phyloP scores from a whole-genome alignment of 2,888 invertebrate species.

The Norana najaformis region DNA sequence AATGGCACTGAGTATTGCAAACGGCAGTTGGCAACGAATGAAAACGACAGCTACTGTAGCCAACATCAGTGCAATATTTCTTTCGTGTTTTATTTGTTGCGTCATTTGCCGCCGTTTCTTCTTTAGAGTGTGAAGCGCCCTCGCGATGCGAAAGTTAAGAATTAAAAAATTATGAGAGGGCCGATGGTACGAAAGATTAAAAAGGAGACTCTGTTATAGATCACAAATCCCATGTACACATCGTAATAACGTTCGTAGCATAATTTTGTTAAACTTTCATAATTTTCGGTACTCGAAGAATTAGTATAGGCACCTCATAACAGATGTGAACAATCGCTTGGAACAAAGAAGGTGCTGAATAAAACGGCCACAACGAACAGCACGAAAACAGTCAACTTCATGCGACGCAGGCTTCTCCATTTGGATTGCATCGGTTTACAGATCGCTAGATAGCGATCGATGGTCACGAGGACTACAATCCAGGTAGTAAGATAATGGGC shows the following conservation, averaged over 20 bases:
- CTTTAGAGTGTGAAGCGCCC: neutral
- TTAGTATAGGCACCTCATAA: neutral
- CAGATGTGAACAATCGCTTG: neutral
- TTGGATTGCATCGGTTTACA: neutral
- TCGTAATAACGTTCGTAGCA: neutral
- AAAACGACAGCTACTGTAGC: neutral
- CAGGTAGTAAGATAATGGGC: neutral
- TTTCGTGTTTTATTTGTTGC: neutral
- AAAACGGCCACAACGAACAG: too few relatives aligned
- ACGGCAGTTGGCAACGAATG: neutral
- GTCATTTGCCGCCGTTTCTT: neutral
- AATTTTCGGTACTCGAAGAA: neutral
- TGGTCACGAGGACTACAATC: neutral
- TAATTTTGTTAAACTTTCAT: too few relatives aligned
- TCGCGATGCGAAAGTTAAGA: neutral
- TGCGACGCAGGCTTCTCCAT: neutral
- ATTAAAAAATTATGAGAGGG: neutral
- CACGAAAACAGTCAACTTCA: neutral
- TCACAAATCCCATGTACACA: neutral
- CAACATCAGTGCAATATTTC: neutral
- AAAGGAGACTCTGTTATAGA: neutral
- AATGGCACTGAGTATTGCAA: neutral
- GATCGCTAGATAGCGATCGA: neutral
- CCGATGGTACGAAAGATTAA: neutral
- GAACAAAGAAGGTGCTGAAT: neutral